Conservation (phyloP, 2,113 vertebrate species). For the Centropus unirufus region DNA sequence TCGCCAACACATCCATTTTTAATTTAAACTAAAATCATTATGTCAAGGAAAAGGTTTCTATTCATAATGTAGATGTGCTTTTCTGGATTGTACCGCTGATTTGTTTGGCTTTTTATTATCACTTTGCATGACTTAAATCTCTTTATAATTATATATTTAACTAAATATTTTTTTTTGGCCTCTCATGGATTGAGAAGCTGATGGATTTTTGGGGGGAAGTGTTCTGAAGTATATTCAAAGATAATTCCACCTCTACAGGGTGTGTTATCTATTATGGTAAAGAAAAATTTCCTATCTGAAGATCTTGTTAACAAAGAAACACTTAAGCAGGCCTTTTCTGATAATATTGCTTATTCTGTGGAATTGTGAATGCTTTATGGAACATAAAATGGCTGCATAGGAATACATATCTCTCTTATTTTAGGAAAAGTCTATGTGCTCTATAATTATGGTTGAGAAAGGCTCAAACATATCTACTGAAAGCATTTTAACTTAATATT, state of each 20-base stretch:
- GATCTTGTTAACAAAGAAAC: neutral
- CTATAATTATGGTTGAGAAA: neutral
- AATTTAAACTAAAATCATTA: neutral
- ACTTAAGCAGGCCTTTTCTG: neutral
- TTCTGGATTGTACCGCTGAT: slow-evolving; percentile 40
- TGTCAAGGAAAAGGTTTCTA: neutral
- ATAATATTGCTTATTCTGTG: neutral
- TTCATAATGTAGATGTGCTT: slow-evolving; percentile 20
- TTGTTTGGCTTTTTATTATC: slow-evolving; percentile 35
- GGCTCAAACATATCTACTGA: neutral
- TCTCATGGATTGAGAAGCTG: neutral
- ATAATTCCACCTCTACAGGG: neutral
- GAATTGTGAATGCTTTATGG: neutral
- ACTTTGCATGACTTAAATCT: neutral
- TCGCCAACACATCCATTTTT: neutral
- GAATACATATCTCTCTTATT: neutral
- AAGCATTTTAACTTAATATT: neutral
- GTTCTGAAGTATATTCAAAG: neutral
- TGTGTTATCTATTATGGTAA: neutral
- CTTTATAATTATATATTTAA: neutral
- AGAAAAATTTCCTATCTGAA: neutral
- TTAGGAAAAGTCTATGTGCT: accelerated
- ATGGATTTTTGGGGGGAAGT: neutral
- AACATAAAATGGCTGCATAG: neutral
- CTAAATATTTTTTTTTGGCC: neutral